Percentiles rank a stretch among this genome's conserved stretches.
Conservation (phyloP, 2,888 invertebrate species). For the Caenorhabditis uteleia region DNA sequence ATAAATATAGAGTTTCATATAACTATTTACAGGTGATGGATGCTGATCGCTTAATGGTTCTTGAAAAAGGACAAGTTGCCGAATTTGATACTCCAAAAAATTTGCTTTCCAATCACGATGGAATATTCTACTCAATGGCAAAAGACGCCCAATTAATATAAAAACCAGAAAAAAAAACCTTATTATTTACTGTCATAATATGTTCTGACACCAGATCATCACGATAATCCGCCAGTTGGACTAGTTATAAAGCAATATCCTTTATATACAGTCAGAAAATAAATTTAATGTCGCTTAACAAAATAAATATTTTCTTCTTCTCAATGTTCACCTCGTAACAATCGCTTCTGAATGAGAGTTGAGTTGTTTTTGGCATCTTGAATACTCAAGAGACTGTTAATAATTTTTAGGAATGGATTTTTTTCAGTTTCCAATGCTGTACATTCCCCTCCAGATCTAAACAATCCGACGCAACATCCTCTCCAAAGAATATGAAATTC, state of each 20-base stretch:
- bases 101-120: conserved; percentile 40
- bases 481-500: conserved; percentile 67
- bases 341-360: conserved; percentile 29
- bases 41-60: conserved; percentile 50
- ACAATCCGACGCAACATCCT: conserved; percentile 68
- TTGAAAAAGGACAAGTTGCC: conserved; percentile 50
- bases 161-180: too few species aligned
- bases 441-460: conserved; percentile 52
- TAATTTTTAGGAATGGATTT: conserved; percentile 56
- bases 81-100: conserved; percentile 55
- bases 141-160: conserved; percentile 38
- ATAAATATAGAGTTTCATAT: neutral
- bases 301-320: conserved; percentile 8
- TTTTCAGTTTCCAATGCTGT: conserved; percentile 54
- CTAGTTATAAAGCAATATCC: neutral
- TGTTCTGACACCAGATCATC: neutral
- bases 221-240: neutral
- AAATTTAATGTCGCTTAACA: neutral
- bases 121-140: conserved; percentile 56
- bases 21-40: conserved; percentile 44
- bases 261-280: neutral
- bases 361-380: conserved; percentile 43
- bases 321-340: conserved; percentile 43
- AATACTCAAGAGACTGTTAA: conserved; percentile 41
- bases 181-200: conserved; percentile 2